A percentile compares a stretch with the other conserved stretches of the same genome.
Evolutionary conservation across 2,888 invertebrate species (phyloP).

Genomic region (Tenodera sinensis): DNA sequence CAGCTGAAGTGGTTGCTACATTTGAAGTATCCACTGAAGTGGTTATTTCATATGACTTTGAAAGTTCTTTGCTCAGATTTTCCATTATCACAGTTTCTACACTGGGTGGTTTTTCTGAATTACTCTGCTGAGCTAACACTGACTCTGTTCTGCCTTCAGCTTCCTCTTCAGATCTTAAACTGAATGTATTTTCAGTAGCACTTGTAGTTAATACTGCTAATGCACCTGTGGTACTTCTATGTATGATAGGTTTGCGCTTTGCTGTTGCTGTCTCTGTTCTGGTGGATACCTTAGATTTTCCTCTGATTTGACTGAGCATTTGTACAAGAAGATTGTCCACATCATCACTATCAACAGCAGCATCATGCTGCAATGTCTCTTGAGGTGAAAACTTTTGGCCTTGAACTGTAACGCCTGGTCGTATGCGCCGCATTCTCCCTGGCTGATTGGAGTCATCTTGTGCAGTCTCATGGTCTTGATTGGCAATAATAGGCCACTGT

Average conservation of each 20-base stretch:
- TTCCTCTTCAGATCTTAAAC: neutral
- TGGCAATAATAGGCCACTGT: neutral
- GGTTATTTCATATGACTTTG: neutral
- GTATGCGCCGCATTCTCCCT: conserved; percentile 20
- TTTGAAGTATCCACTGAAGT: neutral
- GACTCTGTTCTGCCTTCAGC: neutral
- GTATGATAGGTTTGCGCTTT: neutral
- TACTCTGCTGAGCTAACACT: neutral
- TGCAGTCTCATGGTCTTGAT: neutral
- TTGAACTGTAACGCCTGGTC: conserved; percentile 25
- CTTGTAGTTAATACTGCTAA: neutral
- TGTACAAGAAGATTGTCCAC: conserved; percentile 34
- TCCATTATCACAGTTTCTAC: neutral
- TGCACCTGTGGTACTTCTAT: neutral
- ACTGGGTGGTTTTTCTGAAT: neutral
- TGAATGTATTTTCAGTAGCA: neutral
- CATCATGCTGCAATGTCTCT: conserved; percentile 13
- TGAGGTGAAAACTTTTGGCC: conserved; percentile 17
- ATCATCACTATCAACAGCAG: conserved; percentile 41
- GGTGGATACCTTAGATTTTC: neutral
- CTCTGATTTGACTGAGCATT: conserved; percentile 36
- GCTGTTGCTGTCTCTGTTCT: neutral
- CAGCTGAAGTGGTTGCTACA: conserved; percentile 37
- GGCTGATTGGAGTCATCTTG: conserved; percentile 20
- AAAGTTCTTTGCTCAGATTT: neutral